Evolutionary conservation across 2,888 invertebrate genomes (phyloP).

Genomic region (Philereme transversata): DNA sequence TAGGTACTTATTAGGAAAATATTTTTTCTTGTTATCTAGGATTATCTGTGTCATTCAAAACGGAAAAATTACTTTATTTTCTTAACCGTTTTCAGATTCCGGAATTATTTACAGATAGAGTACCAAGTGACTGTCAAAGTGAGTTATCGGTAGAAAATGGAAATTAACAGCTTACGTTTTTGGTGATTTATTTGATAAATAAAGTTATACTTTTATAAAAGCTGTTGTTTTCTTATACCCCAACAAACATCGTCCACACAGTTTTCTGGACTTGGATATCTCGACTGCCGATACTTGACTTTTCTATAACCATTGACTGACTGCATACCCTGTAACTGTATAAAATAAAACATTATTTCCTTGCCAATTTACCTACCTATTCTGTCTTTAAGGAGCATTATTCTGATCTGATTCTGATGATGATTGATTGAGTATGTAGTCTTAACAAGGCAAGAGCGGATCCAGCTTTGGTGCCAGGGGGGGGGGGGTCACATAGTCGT

Average conservation of each 20-base stretch:
- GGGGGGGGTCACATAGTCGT: too few species aligned
- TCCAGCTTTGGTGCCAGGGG: too few species aligned
- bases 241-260: conserved; percentile 66
- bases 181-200: conserved; percentile 42
- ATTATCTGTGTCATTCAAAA: too few species aligned
- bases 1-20: too few species aligned
- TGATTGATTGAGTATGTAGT: too few species aligned
- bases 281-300: conserved; percentile 71
- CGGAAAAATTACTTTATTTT: too few species aligned
- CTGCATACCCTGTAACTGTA: conserved; percentile 67
- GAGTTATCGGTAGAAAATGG: conserved; percentile 69
- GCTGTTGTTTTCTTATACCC: conserved; percentile 34
- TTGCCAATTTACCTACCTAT: too few species aligned
- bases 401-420: too few species aligned
- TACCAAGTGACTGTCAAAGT: conserved; percentile 79
- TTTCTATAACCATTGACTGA: conserved; percentile 77
- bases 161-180: conserved; percentile 50
- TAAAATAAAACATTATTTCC: conserved; percentile 4
- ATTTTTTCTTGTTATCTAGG: too few species aligned
- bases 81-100: conserved; percentile 64
- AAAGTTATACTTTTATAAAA: conserved; percentile 37
- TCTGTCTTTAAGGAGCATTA: too few species aligned
- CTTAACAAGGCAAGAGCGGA: too few species aligned
- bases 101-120: conserved; percentile 76
- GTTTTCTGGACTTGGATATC: conserved; percentile 72